Conservation (phyloP, 1,140 invertebrate genomes). For the Ceratosolen fusciceps region DNA sequence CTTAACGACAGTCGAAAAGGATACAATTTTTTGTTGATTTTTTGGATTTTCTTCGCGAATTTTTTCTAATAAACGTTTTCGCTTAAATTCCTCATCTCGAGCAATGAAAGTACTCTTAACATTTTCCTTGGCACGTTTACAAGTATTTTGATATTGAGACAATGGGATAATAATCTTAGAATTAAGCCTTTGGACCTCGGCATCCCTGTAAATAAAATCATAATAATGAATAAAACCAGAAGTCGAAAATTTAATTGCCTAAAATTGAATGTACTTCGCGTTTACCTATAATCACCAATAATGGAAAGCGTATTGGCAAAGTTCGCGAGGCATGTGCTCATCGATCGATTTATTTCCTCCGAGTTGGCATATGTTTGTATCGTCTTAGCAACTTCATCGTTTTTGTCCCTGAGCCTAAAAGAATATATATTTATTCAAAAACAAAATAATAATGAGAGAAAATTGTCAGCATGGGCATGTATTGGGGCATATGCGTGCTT, state of each 20-base stretch:
- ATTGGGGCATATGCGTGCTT: too few species aligned
- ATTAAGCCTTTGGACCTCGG: constrained; percentile 79
- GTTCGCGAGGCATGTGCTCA: constrained; percentile 75
- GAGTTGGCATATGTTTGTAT: constrained; percentile 77
- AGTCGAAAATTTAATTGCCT: neutral
- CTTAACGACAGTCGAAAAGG: too few species aligned
- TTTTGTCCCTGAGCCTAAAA: constrained; percentile 77
- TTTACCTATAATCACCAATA: constrained; percentile 77
- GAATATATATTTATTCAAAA: neutral
- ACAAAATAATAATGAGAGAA: neutral
- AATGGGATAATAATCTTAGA: constrained; percentile 78
- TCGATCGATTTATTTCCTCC: constrained; percentile 80
- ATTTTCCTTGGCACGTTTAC: constrained; percentile 81
- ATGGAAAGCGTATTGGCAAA: constrained; percentile 78
- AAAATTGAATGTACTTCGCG: neutral
- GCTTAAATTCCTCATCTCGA: constrained; percentile 77
- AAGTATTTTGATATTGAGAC: constrained; percentile 80
- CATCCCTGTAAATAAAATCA: constrained; percentile 69
- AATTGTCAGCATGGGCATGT: neutral
- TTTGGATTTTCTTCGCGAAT: constrained; percentile 77
- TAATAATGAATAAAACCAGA: neutral
- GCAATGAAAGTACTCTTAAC: constrained; percentile 80
- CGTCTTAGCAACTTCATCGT: constrained; percentile 79
- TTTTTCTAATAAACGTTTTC: constrained; percentile 77
- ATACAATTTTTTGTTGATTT: constrained; percentile 80